Base-by-base conservation (phyloP, 2,888 invertebrate genomes). In the Tachina fera region DNA sequence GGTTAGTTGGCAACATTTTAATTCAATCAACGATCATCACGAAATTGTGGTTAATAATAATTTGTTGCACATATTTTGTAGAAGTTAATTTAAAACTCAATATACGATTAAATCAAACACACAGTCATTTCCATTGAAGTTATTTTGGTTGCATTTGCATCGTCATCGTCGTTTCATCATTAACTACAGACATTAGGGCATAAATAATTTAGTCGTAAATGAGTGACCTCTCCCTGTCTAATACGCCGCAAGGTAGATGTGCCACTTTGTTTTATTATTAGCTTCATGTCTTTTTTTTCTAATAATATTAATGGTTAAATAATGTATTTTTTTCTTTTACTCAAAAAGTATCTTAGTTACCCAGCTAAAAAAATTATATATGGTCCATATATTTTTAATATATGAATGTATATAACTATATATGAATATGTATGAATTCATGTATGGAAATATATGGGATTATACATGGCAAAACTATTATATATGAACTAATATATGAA, bases 81-180 rank as follows among this genome's bases (percentile, higher is more conserved):
- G 14, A 65, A 65, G 9, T 47, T 65, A 19, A 63, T 43, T 67
- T 49, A 49, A 49, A 39, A 51, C n/a, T 53, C 3, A 41, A 53
- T 16, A 14, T 71, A 14, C 45, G 43, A 22, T 45, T 22, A 16
- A 56, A 58, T 45, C 16, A 43, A 19, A 14, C 13, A 11, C 13
- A 11, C 14, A 61, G 14, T 39, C 51, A 61, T 71, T 60, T 61
- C 39, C 70, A 63, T 39, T 71, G 53, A 63, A 56, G 63, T 56
- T 63, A 45, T 65, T 79, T 79, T 31, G 63, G 45, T 71, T 63
- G 60, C 78, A 78, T 70, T 51, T 71, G 61, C 70, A 45, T 45
- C 53, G 63, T 41, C 70, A 71, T 45, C 16, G 61, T 45, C 16
- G 61, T 43, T 31, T 60, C 51, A 61, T 61, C 51, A 70, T 79